These are phyloP conservation scores for Trididemnum miniatum DNA, from an alignment of 23 tunicate genomes.

Conservation along the genomic window DNA sequence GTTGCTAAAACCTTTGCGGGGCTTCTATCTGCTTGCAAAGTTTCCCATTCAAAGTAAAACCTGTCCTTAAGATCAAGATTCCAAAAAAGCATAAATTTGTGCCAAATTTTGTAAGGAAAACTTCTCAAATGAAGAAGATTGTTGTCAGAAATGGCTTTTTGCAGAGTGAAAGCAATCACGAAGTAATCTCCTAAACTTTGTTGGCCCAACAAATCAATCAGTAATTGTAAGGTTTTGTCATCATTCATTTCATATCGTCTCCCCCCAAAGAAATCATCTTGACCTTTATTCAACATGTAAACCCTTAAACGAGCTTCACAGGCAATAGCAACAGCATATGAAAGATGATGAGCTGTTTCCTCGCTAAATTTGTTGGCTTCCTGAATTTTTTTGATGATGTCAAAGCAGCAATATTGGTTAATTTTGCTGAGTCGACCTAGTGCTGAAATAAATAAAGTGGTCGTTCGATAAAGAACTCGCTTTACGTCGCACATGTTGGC, in stretches of 20 bases:
- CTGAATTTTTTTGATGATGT: too few species aligned
- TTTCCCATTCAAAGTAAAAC: background rate
- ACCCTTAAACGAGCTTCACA: conserved; percentile 29
- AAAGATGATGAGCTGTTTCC: background rate
- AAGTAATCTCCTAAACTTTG: conserved; percentile 23
- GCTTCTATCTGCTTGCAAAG: background rate
- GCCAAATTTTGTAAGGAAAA: background rate
- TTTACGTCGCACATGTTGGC: too few species aligned
- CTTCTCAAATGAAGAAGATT: background rate
- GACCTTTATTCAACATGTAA: conserved; percentile 31
- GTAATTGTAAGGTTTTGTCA: background rate
- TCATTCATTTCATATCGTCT: background rate
- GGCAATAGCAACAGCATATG: conserved; percentile 24
- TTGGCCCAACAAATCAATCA: conserved; percentile 3
- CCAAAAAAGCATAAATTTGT: background rate
- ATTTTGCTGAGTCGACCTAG: too few species aligned
- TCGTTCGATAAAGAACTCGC: too few species aligned
- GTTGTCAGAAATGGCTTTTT: background rate
- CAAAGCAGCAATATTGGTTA: too few species aligned
- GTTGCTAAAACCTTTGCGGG: background rate
- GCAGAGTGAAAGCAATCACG: background rate
- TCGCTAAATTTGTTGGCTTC: too few species aligned
- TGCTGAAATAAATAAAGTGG: too few species aligned
- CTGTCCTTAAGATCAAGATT: background rate
- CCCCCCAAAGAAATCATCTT: conserved; percentile 15